A percentile compares a stretch with the other conserved stretches of the same genome.
phyloP scores from a whole-genome alignment of 2,888 invertebrate species.

The Bruchidius siliquastri region DNA sequence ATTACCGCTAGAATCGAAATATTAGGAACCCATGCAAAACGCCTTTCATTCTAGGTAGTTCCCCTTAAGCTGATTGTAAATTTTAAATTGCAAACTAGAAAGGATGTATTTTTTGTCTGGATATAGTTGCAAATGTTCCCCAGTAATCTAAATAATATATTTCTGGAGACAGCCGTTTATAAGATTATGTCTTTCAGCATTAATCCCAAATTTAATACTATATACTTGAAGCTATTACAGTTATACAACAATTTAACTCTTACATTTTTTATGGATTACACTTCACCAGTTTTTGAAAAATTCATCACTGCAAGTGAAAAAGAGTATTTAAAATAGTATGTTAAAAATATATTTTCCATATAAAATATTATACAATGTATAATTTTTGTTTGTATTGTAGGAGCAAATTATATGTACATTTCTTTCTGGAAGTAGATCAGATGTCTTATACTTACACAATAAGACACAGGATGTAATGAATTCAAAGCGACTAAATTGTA shows the following conservation, averaged over 20 bases:
- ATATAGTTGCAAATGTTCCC: too few relatives aligned
- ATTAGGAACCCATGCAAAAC: too few relatives aligned
- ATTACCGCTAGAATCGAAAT: too few relatives aligned
- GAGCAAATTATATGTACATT: conserved; percentile 12
- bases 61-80: too few relatives aligned
- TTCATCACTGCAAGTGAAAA: conserved; percentile 38
- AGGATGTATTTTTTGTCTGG: too few relatives aligned
- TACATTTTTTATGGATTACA: background rate
- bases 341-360: conserved; percentile 24
- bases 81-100: too few relatives aligned
- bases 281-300: background rate
- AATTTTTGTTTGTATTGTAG: conserved; percentile 1
- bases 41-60: too few relatives aligned
- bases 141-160: too few relatives aligned
- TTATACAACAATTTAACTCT: background rate
- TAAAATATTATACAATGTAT: background rate
- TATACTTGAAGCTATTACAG: background rate
- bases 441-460: background rate
- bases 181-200: too few relatives aligned
- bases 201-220: background rate
- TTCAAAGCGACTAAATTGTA: too few relatives aligned
- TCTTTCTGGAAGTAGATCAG: background rate
- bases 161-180: too few relatives aligned
- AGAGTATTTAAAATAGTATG: conserved; percentile 39
- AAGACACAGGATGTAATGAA: background rate